Evolutionary conservation across 2,113 vertebrate species (phyloP).

Genomic region (Phalacrocorax brasilianus): DNA sequence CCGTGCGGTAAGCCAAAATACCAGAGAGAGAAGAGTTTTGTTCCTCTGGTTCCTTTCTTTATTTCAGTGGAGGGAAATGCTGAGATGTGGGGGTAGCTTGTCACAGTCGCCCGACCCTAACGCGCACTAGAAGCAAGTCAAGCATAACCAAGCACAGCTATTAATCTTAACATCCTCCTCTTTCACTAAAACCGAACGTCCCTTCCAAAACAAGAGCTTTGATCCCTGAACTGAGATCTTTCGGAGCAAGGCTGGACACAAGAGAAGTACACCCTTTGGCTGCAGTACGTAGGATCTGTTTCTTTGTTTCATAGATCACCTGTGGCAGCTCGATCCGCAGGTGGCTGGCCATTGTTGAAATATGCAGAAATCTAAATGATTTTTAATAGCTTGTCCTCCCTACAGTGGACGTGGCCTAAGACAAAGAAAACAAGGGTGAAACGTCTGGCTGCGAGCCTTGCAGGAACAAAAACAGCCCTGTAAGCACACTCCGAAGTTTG

Average conservation of each 20-base stretch:
- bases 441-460: neutral
- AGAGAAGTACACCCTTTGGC: neutral
- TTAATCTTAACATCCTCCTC: neutral
- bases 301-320: neutral
- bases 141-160: accelerated
- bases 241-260: neutral
- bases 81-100: accelerated
- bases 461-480: constrained; percentile 32
- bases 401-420: neutral
- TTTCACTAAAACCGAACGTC: neutral
- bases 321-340: neutral
- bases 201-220: neutral
- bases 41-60: neutral
- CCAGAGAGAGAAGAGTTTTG: accelerated
- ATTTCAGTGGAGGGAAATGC: neutral
- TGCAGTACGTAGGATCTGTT: neutral
- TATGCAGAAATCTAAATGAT: neutral
- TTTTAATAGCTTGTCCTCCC: constrained; percentile 1
- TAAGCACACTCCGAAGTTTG: neutral
- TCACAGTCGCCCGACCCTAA: neutral
- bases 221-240: neutral
- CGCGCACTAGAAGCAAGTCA: accelerated
- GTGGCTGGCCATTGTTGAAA: neutral
- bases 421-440: constrained; percentile 30
- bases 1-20: accelerated